These are phyloP conservation scores for Mustela nigripes DNA, from an alignment of 2,113 vertebrate genomes.

Conservation along the genomic window DNA sequence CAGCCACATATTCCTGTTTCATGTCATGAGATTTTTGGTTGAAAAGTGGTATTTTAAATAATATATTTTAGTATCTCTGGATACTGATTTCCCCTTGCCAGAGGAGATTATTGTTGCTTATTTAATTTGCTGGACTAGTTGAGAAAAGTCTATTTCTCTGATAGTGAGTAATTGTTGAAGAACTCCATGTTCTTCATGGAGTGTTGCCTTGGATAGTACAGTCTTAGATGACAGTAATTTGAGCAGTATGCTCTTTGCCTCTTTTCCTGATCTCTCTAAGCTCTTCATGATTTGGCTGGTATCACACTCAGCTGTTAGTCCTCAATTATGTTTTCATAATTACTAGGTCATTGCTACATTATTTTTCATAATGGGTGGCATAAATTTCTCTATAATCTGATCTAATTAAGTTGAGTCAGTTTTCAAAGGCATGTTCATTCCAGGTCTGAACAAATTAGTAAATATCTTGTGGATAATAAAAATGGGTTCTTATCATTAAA, in stretches of 20 bases:
- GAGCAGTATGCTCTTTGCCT: not conserved
- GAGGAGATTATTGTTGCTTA: not conserved
- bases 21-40: not conserved
- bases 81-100: not conserved
- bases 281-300: not conserved
- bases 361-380: not conserved
- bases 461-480: not conserved
- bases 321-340: not conserved
- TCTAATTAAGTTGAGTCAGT: not conserved
- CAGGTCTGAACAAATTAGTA: not conserved
- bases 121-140: not conserved
- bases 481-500: not conserved
- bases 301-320: not conserved
- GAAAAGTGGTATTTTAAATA: not conserved
- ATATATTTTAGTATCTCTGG: not conserved
- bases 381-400: not conserved
- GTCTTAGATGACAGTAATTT: not conserved
- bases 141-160: not conserved
- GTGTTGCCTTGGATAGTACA: not conserved
- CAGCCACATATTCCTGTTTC: not conserved
- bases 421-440: not conserved
- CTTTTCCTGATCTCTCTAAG: not conserved
- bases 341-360: not conserved
- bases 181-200: not conserved
- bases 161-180: not conserved